phyloP scores from a whole-genome alignment of 2,113 vertebrate genomes.

The Pheucticus melanocephalus region DNA sequence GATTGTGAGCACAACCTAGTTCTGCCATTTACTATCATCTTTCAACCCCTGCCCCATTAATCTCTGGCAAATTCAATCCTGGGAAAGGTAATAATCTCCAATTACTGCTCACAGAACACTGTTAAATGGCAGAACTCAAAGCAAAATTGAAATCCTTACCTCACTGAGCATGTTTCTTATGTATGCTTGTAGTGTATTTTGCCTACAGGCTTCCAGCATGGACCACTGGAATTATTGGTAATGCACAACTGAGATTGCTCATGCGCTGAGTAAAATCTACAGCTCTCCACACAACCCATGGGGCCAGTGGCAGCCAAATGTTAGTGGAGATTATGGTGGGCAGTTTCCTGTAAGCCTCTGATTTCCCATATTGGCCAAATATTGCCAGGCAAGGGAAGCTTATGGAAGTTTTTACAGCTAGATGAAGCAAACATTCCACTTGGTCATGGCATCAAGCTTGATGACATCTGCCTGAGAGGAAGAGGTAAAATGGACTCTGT shows the following conservation, averaged over 20 bases:
- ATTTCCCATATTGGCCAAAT: neutral
- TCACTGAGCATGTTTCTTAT: constrained; percentile 20
- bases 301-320: neutral
- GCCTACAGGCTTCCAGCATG: constrained; percentile 49
- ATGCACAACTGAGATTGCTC: constrained; percentile 10
- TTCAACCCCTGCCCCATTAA: neutral
- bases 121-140: constrained; percentile 50
- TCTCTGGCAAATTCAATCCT: neutral
- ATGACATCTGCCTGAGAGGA: neutral
- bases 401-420: neutral
- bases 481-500: neutral
- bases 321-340: neutral
- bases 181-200: constrained; percentile 57
- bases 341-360: neutral
- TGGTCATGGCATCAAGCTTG: neutral
- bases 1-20: neutral
- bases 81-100: constrained; percentile 36
- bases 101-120: neutral
- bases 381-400: neutral
- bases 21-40: neutral
- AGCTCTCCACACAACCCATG: neutral
- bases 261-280: neutral
- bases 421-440: neutral
- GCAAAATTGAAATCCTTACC: constrained; percentile 43
- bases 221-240: constrained; percentile 49